A percentile compares a stretch with the other conserved stretches of the same genome.
Evolutionary conservation across 2,797 vertebrate genomes (phyloP).

Genomic region (Ctenosaura bakeri): DNA sequence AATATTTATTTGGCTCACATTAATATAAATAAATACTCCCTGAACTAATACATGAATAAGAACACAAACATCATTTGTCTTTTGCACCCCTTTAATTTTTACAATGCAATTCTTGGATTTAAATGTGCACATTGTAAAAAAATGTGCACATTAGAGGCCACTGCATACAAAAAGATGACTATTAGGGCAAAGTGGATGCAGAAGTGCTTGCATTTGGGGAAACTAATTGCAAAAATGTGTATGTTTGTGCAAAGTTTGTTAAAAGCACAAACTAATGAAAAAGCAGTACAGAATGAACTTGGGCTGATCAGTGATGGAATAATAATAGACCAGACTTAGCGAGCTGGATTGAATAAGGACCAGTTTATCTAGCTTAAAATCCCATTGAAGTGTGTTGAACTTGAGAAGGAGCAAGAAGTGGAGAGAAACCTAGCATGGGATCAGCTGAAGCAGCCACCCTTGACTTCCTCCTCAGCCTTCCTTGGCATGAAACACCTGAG

Average conservation of each 20-base stretch:
- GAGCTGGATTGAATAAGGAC: no score
- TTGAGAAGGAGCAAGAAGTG: no score
- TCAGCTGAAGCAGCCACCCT: no score
- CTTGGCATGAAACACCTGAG: no score
- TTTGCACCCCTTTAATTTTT: neutral
- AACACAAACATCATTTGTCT: neutral
- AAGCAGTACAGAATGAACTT: neutral
- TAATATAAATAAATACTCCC: neutral
- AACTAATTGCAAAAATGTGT: neutral
- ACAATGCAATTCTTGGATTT: neutral
- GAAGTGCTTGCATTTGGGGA: no score
- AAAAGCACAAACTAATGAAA: neutral
- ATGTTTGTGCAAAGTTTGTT: neutral
- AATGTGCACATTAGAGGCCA: neutral
- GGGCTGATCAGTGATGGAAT: no score
- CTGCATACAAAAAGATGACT: neutral
- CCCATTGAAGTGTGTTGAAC: no score
- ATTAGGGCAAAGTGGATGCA: no score
- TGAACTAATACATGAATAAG: neutral
- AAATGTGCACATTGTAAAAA: neutral
- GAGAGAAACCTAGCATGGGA: no score
- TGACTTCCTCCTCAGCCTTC: no score
- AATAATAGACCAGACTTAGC: no score
- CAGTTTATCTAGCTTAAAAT: no score
- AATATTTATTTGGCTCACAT: slow-evolving; percentile 36